Conservation (phyloP, 2,888 invertebrate species). For the Diaperis boleti region DNA sequence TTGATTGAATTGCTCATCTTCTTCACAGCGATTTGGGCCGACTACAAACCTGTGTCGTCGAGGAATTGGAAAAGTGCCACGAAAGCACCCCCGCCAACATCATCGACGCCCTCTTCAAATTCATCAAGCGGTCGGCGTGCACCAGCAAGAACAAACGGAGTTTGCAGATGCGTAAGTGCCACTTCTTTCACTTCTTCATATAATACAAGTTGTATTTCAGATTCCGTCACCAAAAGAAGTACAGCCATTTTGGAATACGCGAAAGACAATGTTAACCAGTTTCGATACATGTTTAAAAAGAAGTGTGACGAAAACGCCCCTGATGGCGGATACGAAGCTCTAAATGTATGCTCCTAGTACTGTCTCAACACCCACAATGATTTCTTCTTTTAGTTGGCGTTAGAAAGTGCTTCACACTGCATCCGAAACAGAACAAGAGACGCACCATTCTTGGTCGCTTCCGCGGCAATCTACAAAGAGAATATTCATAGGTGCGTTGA, state of each 20-base stretch:
- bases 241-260: not conserved
- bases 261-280: too few species aligned
- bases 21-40: conserved; percentile 68
- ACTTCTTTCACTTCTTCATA: not conserved
- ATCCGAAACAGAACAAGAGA: too few species aligned
- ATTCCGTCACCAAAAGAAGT: conserved; percentile 22
- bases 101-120: conserved; percentile 80
- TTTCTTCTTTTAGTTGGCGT: not conserved
- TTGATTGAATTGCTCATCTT: not conserved
- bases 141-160: conserved; percentile 47
- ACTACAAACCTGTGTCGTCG: conserved; percentile 72
- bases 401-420: conserved; percentile 12
- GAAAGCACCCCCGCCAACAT: conserved; percentile 86
- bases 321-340: conserved; percentile 23
- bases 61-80: conserved; percentile 74
- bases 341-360: conserved; percentile 2
- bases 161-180: not conserved
- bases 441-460: not conserved
- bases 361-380: too few species aligned
- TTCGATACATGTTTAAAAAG: conserved; percentile 2
- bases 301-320: conserved; percentile 30
- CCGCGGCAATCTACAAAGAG: conserved; percentile 12
- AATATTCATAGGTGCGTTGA: conserved; percentile 21
- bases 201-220: conserved; percentile 8
- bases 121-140: conserved; percentile 64